Evolutionary conservation across 2,888 invertebrate species (phyloP).

Genomic region (Eurytoma californica): DNA sequence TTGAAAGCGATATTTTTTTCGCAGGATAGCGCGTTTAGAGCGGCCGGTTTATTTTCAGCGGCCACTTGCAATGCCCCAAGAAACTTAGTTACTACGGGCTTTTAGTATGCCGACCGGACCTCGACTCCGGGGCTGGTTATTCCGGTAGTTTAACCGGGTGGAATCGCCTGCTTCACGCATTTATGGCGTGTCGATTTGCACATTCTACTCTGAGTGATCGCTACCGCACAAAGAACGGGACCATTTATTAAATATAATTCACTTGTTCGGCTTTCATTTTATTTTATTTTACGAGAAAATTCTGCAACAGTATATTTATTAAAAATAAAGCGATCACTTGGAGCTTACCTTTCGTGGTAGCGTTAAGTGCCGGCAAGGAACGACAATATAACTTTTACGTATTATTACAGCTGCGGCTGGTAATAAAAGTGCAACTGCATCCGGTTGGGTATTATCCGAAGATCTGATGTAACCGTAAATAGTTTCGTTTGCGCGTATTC

Average conservation of each 20-base stretch:
- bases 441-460: constrained; percentile 44
- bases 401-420: constrained; percentile 29
- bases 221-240: no score
- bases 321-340: no score
- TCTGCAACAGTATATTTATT: no score
- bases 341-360: no score
- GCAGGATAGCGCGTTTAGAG: constrained; percentile 9
- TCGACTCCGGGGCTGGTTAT: not conserved
- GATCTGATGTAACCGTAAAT: constrained; percentile 48
- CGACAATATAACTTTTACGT: constrained; percentile 47
- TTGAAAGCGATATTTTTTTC: constrained; percentile 48
- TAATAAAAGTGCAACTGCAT: constrained; percentile 44
- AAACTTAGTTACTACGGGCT: no score
- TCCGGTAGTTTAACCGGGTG: constrained; percentile 18
- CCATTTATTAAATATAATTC: no score
- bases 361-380: not conserved
- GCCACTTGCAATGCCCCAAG: not conserved
- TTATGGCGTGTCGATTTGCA: not conserved
- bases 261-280: no score
- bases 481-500: not conserved
- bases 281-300: no score
- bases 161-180: constrained; percentile 7
- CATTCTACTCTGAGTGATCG: no score
- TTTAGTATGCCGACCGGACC: constrained; percentile 15
- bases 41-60: not conserved